Percentiles rank a stretch among this genome's conserved stretches.
phyloP scores from a whole-genome alignment of 2,888 invertebrate species.

The Creontiades dilutus region DNA sequence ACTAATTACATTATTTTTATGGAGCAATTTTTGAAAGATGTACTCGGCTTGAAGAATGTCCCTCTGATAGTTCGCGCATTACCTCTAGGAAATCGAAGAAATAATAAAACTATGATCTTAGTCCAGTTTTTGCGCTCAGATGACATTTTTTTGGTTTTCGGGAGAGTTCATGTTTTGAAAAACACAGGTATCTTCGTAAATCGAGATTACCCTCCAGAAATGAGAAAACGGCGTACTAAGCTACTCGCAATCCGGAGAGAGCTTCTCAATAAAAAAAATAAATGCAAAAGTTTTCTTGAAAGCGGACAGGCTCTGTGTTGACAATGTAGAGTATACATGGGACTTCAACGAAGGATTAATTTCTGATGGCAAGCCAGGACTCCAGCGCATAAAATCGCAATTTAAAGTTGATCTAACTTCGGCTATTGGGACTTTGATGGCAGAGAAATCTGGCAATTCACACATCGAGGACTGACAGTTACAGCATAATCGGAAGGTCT shows the following conservation, averaged over 20 bases:
- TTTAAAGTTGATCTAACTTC: neutral
- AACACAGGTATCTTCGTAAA: neutral
- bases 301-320: neutral
- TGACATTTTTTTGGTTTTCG: neutral
- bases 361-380: neutral
- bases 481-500: neutral
- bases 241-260: neutral
- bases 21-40: no score
- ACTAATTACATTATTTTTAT: no score
- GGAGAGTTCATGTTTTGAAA: neutral
- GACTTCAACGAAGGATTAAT: neutral
- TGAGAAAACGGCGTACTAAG: neutral
- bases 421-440: neutral
- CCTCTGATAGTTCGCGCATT: no score
- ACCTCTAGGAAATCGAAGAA: no score
- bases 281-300: neutral
- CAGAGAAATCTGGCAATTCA: neutral
- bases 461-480: neutral
- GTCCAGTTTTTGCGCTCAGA: neutral
- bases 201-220: neutral
- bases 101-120: neutral
- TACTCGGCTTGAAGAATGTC: no score
- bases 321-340: neutral
- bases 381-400: no score
- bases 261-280: neutral